A percentile compares a stretch with the other conserved stretches of the same genome.
phyloP scores from a whole-genome alignment of 1,140 invertebrate genomes.

The Propsilocerus akamusi region DNA sequence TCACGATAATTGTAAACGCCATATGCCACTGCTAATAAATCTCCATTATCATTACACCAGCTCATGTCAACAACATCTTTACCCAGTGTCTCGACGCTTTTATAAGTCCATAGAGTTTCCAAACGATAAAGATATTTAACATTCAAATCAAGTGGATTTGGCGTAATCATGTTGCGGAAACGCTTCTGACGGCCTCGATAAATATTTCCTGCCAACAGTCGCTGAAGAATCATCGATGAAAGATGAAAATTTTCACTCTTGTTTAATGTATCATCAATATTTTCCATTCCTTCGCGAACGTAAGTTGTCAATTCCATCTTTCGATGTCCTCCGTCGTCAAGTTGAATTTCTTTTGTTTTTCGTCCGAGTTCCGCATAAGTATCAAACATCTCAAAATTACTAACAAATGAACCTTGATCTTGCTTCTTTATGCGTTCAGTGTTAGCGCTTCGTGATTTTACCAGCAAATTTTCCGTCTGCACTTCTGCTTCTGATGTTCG shows the following conservation, averaged over 20 bases:
- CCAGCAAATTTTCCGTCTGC: slow-evolving; percentile 36
- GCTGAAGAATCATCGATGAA: slow-evolving; percentile 38
- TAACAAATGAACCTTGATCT: slow-evolving; percentile 39
- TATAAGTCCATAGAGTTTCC: slow-evolving; percentile 41
- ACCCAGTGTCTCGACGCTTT: slow-evolving; percentile 23
- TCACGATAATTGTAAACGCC: slow-evolving; percentile 34
- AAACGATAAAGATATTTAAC: slow-evolving; percentile 41
- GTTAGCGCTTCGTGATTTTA: slow-evolving; percentile 38
- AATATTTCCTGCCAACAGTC: slow-evolving; percentile 44
- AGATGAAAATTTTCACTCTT: slow-evolving; percentile 31
- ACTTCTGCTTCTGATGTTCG: slow-evolving; percentile 40
- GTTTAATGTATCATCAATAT: slow-evolving; percentile 19
- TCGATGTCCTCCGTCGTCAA: slow-evolving; percentile 20
- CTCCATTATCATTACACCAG: slow-evolving; percentile 41
- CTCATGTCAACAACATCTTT: slow-evolving; percentile 34
- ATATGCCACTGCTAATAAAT: slow-evolving; percentile 50
- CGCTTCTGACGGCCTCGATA: slow-evolving; percentile 39
- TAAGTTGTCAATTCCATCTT: slow-evolving; percentile 20
- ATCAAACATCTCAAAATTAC: slow-evolving; percentile 54
- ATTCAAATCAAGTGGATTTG: slow-evolving; percentile 35
- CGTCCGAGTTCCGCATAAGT: slow-evolving; percentile 30
- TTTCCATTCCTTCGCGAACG: slow-evolving; percentile 14
- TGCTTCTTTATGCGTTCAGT: slow-evolving; percentile 28
- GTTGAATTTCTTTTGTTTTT: slow-evolving; percentile 19
- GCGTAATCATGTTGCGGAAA: slow-evolving; percentile 37